These are phyloP conservation scores for Dysdera silvatica DNA, from an alignment of 1,140 invertebrate genomes.

Conservation along the genomic window DNA sequence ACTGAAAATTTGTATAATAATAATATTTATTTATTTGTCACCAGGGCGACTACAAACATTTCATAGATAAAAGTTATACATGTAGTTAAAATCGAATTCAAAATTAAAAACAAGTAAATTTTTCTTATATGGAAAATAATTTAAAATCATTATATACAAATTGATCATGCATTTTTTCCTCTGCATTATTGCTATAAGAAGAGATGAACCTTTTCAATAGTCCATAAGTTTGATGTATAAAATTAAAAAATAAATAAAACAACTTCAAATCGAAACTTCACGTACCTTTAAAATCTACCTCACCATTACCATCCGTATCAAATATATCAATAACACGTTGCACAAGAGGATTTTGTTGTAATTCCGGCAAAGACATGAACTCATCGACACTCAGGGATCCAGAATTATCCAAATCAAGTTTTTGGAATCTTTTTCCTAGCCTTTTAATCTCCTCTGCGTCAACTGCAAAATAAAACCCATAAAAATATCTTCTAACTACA, in stretches of 20 bases:
- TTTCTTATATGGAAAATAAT: no score
- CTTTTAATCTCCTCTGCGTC: conserved; percentile 97
- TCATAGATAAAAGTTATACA: no score
- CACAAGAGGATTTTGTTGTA: conserved; percentile 96
- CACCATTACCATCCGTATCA: conserved; percentile 96
- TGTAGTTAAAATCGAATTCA: no score
- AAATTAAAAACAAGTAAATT: no score
- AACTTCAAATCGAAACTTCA: not conserved
- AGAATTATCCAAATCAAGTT: conserved; percentile 94
- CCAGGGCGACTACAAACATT: no score
- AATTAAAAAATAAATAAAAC: not conserved
- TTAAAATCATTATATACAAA: no score
- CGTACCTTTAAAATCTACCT: conserved; percentile 83
- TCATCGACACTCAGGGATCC: conserved; percentile 95
- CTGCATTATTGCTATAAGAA: no score
- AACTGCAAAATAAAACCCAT: conserved; percentile 54
- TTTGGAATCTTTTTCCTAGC: conserved; percentile 92
- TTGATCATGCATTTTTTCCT: no score
- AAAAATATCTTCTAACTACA: no score
- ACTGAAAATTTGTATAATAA: no score
- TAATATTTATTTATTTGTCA: no score
- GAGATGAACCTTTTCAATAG: no score
- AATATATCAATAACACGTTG: conserved; percentile 98
- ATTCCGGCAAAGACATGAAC: conserved; percentile 95
- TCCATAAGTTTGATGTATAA: not conserved